Conservation (phyloP, 2,113 vertebrate species). For the Macrotus californicus region DNA sequence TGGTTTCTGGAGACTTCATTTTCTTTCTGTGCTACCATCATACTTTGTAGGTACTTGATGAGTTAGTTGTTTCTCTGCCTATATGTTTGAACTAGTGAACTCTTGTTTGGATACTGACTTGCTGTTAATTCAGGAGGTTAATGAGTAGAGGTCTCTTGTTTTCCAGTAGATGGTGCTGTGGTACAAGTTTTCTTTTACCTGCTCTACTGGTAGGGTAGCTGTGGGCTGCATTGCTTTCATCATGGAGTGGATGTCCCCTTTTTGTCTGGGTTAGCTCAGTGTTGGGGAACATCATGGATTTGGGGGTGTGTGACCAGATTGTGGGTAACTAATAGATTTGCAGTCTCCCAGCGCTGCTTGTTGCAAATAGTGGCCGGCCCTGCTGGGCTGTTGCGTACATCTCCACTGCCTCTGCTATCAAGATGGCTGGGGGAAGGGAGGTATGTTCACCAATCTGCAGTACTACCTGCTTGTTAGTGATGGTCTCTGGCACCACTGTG, state of each 20-base stretch:
- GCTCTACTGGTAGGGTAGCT: neutral
- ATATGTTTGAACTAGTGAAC: neutral
- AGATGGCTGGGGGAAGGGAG: neutral
- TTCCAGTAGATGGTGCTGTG: neutral
- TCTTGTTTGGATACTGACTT: neutral
- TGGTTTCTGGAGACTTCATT: neutral
- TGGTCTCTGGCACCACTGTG: neutral
- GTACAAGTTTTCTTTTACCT: neutral
- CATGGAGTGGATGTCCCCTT: neutral
- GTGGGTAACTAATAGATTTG: neutral
- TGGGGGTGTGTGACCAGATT: neutral
- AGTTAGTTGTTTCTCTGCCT: neutral
- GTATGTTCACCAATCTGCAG: neutral
- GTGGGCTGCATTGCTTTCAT: neutral
- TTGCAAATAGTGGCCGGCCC: neutral
- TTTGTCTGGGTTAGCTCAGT: neutral
- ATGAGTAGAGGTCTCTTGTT: neutral
- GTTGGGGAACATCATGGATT: neutral
- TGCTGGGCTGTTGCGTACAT: neutral
- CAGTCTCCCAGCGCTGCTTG: neutral
- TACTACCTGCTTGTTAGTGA: neutral
- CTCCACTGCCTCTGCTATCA: neutral
- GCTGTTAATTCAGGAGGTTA: neutral
- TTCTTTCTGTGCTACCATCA: neutral
- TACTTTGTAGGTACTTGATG: neutral